Conservation (phyloP, 2,797 vertebrate genomes). For the Melanotaenia pygmaea region DNA sequence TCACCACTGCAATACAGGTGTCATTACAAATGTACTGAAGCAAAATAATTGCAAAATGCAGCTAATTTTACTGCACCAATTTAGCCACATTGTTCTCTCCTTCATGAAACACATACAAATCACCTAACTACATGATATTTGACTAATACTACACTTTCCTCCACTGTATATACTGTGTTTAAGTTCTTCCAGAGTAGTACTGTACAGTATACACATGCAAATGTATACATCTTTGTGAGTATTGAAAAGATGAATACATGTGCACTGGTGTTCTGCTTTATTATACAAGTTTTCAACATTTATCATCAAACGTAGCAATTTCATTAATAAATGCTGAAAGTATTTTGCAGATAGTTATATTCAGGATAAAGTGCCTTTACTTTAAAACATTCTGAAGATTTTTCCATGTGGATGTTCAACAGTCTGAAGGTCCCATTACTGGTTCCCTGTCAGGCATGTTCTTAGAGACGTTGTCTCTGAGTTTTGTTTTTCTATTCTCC, state of each 20-base stretch:
- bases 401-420: conserved; percentile 50
- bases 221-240: conserved; percentile 68
- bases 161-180: conserved; percentile 63
- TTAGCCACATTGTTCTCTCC: conserved; percentile 55
- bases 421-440: conserved; percentile 66
- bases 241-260: conserved; percentile 67
- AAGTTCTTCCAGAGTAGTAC: conserved; percentile 54
- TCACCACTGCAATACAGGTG: conserved; percentile 20
- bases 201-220: conserved; percentile 70
- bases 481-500: conserved; percentile 29
- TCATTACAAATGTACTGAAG: conserved; percentile 25
- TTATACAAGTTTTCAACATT: conserved; percentile 77
- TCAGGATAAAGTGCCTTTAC: conserved; percentile 84
- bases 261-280: conserved; percentile 60
- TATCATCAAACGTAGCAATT: conserved; percentile 74
- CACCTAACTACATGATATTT: conserved; percentile 78
- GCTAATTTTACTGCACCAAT: conserved; percentile 47
- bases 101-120: conserved; percentile 71
- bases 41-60: conserved; percentile 45
- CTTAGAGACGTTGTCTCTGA: conserved; percentile 39
- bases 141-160: conserved; percentile 75
- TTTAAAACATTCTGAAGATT: conserved; percentile 83
- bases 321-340: conserved; percentile 78
- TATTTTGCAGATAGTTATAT: conserved; percentile 85
- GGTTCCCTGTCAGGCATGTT: conserved; percentile 41